Evolutionary conservation across 2,888 invertebrate species (phyloP).

Genomic region (Drosophila meridionalis): DNA sequence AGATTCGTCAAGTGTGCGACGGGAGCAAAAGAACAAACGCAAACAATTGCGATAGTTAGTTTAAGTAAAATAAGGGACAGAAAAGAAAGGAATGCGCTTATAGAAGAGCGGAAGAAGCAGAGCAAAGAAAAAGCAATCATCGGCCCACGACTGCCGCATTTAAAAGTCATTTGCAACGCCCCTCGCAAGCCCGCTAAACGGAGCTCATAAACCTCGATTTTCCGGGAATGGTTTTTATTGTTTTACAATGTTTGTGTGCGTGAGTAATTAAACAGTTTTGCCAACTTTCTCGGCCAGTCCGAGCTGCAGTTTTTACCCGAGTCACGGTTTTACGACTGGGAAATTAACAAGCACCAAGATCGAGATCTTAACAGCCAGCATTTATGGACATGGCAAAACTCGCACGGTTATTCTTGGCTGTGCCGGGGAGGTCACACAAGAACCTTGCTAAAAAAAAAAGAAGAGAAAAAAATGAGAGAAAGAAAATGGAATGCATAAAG

Average conservation of each 20-base stretch:
- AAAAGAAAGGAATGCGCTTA: slow-evolving; percentile 21
- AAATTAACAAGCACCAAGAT: slow-evolving; percentile 56
- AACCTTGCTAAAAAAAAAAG: slow-evolving; percentile 31
- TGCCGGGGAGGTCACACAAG: slow-evolving; percentile 41
- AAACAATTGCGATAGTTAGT: slow-evolving; percentile 68
- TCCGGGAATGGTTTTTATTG: slow-evolving; percentile 62
- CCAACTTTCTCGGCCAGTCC: slow-evolving; percentile 58
- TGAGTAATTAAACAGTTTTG: slow-evolving; percentile 68
- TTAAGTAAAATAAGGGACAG: slow-evolving; percentile 24
- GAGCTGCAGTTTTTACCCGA: slow-evolving; percentile 46
- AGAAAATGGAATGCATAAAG: slow-evolving; percentile 14
- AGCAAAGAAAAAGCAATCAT: slow-evolving; percentile 51
- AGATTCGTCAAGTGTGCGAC: slow-evolving; percentile 47
- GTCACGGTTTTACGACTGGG: slow-evolving; percentile 54
- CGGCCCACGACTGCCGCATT: slow-evolving; percentile 61
- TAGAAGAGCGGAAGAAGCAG: background rate
- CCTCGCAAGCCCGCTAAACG: slow-evolving; percentile 67
- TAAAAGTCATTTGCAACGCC: slow-evolving; percentile 78
- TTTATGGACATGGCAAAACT: slow-evolving; percentile 58
- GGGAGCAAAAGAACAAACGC: slow-evolving; percentile 39
- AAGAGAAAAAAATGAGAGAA: background rate
- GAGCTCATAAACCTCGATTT: slow-evolving; percentile 57
- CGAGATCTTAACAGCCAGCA: slow-evolving; percentile 31
- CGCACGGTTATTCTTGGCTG: slow-evolving; percentile 40
- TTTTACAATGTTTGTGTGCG: slow-evolving; percentile 70